phyloP scores from a whole-genome alignment of 2,888 invertebrate genomes.

The Lasioglossum zephyrum region DNA sequence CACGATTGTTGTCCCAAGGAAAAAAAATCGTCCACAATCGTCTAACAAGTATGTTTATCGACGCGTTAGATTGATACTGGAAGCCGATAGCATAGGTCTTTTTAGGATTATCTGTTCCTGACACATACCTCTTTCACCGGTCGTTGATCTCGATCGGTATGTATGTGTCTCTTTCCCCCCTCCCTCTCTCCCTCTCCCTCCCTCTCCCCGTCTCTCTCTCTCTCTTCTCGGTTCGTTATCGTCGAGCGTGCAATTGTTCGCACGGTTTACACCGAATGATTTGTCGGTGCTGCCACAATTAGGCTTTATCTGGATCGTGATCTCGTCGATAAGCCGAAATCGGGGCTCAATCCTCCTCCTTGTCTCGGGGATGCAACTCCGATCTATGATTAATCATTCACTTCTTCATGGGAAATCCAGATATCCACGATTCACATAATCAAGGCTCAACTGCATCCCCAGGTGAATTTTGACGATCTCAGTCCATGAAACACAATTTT shows the following conservation, averaged over 20 bases:
- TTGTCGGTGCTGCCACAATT: conserved; percentile 10
- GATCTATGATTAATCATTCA: neutral
- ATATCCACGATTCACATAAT: too few relatives aligned
- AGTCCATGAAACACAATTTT: too few relatives aligned
- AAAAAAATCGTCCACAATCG: conserved; percentile 32
- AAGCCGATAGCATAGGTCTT: conserved; percentile 27
- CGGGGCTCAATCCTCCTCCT: neutral
- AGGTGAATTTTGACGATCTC: too few relatives aligned
- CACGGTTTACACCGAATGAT: neutral
- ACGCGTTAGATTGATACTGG: conserved; percentile 36
- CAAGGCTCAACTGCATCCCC: too few relatives aligned
- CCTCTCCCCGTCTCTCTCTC: neutral
- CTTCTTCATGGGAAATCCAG: too few relatives aligned
- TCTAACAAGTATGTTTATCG: conserved; percentile 46
- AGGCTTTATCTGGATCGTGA: conserved; percentile 25
- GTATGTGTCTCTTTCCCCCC: neutral
- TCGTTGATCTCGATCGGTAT: conserved; percentile 52
- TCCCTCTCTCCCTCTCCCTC: neutral
- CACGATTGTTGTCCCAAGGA: neutral
- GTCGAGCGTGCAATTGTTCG: conserved; percentile 27
- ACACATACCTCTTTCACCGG: conserved; percentile 39
- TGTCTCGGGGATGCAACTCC: neutral
- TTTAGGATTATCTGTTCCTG: conserved; percentile 44
- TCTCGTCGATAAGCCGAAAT: conserved; percentile 7
- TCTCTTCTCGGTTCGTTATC: conserved; percentile 12